Base-by-base conservation (phyloP, 2,113 vertebrate species). In the Illadopsis cleaveri region DNA sequence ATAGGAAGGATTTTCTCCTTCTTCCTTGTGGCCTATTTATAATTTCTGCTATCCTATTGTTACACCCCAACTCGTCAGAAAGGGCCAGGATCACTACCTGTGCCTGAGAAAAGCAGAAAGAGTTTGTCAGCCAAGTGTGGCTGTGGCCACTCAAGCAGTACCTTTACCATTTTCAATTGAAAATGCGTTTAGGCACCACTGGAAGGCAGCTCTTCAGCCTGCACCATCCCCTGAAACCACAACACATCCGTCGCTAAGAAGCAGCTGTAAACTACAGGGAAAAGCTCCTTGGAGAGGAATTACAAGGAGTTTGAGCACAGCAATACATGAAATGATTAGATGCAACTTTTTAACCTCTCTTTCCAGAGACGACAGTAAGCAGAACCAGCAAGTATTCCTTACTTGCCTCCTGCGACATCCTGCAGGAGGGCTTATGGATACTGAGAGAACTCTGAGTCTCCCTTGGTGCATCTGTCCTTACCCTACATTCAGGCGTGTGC, bases 181-280 rank as follows among this genome's bases (percentile, higher is more conserved):
- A 88, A 80, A 60, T 3, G 7, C 3, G 19, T 54, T 71, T 7
- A 56, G 78, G 70, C 30, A 58, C 44, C 30, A 13, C 0, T 3
- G 21, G 84, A 60, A 85, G 56, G 62, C 23, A 60, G n/a, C 2
- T 86, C 58, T 69, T 53, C 48, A 61, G 57, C 22, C n/a, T 4
- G 1, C 28, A 23, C 10, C 24, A 8, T 33, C 21, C 35, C 24
- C 48, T 45, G 38, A 37, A 76, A 64, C 44, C 62, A 42, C 56
- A 50, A 15, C 33, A 18, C 22, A 8, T 19, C 6, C 0, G 0
- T 44, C 25, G 1, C 53, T 7, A 33, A 25, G 66, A 23, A 45
- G 75, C 35, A 5, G 50, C 3, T 35, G 45, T 8, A 53, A 81
- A 44, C 15, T 20, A 62, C 12, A 2, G 13, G 27, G 27, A 45